Evolutionary conservation across 1,140 invertebrate genomes (phyloP).

Genomic region (Schlechtendalia chinensis): DNA sequence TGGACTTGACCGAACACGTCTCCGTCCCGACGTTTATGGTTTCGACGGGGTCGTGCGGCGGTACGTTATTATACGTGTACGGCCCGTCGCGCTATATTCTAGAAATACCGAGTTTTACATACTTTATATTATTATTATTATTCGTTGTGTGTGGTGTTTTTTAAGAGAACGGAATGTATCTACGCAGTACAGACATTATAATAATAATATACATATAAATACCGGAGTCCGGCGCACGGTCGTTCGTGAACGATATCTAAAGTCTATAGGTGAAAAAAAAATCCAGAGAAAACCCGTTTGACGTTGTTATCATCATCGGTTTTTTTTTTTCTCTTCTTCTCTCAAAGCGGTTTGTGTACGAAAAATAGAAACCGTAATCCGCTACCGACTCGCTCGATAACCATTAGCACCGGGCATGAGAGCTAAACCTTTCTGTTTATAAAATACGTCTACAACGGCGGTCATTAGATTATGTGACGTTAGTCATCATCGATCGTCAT

Average conservation of each 20-base stretch:
- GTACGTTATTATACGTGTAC: too few relatives aligned
- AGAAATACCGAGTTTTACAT: too few relatives aligned
- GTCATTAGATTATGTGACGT: background rate
- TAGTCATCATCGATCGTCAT: background rate
- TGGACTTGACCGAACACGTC: background rate
- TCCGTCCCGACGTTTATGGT: constrained; percentile 5
- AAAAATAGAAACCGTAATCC: background rate
- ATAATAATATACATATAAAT: background rate
- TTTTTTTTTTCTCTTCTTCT: background rate
- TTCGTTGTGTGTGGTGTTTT: background rate
- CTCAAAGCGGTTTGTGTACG: background rate
- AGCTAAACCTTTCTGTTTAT: too few relatives aligned
- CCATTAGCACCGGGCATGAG: too few relatives aligned
- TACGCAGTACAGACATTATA: background rate
- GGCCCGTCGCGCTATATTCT: too few relatives aligned
- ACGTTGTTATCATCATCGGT: background rate
- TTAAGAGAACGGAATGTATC: too few relatives aligned
- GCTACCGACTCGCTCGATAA: background rate
- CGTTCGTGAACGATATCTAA: background rate
- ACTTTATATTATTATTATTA: background rate
- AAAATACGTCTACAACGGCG: too few relatives aligned
- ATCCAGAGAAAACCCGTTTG: background rate
- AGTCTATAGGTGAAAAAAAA: background rate
- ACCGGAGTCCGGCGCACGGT: background rate
- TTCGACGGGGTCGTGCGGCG: background rate